These are phyloP conservation scores for Austrofundulus limnaeus DNA, from an alignment of 2,113 vertebrate species.

Conservation along the genomic window DNA sequence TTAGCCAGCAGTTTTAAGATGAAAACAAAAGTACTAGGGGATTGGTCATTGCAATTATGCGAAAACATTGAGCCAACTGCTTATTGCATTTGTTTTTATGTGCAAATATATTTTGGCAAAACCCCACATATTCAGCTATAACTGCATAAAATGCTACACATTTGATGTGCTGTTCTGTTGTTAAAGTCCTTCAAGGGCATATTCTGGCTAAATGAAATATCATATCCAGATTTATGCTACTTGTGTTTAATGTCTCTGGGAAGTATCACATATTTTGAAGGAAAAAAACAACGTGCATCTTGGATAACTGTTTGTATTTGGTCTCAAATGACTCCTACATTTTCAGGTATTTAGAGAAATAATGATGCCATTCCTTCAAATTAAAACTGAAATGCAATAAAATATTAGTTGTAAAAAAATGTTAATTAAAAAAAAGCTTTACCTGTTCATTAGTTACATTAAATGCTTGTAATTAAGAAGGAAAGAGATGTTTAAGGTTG, in stretches of 20 bases:
- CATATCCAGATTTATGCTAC: slow-evolving; percentile 50
- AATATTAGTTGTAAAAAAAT: not conserved
- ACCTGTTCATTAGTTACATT: slow-evolving; percentile 3
- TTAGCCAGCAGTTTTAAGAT: slow-evolving; percentile 36
- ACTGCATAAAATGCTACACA: slow-evolving; percentile 49
- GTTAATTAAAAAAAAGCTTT: not conserved
- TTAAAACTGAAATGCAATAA: not conserved
- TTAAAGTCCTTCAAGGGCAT: slow-evolving; percentile 63
- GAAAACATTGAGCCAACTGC: slow-evolving; percentile 49
- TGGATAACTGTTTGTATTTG: too few species aligned
- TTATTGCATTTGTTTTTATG: slow-evolving; percentile 53
- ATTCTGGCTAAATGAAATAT: slow-evolving; percentile 60
- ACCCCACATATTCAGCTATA: slow-evolving; percentile 58
- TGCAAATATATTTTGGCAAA: slow-evolving; percentile 63
- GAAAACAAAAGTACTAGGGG: slow-evolving; percentile 27
- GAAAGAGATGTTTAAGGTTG: slow-evolving; percentile 13
- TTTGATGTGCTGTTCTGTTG: slow-evolving; percentile 68
- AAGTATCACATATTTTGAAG: slow-evolving; percentile 31
- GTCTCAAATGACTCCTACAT: not conserved
- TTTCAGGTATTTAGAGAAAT: not conserved
- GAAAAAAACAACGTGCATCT: too few species aligned
- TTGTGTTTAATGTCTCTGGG: slow-evolving; percentile 55
- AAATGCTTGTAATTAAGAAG: slow-evolving; percentile 14
- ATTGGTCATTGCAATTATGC: slow-evolving; percentile 57
- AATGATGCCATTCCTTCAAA: not conserved